phyloP scores from a whole-genome alignment of 2,888 invertebrate genomes.

The Onthophagus sagittarius region DNA sequence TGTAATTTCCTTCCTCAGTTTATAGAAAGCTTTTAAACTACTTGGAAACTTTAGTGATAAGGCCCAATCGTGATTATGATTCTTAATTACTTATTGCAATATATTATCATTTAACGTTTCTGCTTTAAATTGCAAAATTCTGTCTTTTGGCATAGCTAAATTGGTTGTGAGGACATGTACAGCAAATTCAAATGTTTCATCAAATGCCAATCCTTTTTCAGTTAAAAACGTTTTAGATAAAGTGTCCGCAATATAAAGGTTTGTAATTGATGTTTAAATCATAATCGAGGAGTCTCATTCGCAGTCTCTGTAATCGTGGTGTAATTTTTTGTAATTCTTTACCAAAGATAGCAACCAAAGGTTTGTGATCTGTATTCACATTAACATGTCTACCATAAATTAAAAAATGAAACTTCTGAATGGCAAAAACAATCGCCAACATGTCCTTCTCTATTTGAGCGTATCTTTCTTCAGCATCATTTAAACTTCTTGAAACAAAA shows the following conservation, averaged over 20 bases:
- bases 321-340: too few relatives aligned
- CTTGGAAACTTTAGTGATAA: neutral
- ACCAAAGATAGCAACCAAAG: too few relatives aligned
- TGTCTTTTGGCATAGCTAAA: neutral
- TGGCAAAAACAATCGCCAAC: too few relatives aligned
- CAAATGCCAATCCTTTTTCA: neutral
- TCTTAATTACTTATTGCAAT: neutral
- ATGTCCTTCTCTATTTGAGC: too few relatives aligned
- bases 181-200: neutral
- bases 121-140: neutral
- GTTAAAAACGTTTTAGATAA: conserved; percentile 12
- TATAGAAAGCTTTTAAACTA: conserved; percentile 6
- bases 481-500: conserved; percentile 39
- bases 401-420: too few relatives aligned
- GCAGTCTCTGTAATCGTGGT: conserved; percentile 16
- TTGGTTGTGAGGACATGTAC: neutral
- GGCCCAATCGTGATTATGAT: neutral
- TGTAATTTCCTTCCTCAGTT: conserved; percentile 4
- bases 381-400: too few relatives aligned
- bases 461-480: too few relatives aligned
- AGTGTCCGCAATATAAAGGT: conserved; percentile 8
- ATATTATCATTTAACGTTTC: neutral
- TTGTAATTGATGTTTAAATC: conserved; percentile 19
- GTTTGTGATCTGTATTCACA: too few relatives aligned
- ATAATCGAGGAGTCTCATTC: conserved; percentile 14